Conservation (phyloP, 1,140 invertebrate species). For the Hylaeus anthracinus region DNA sequence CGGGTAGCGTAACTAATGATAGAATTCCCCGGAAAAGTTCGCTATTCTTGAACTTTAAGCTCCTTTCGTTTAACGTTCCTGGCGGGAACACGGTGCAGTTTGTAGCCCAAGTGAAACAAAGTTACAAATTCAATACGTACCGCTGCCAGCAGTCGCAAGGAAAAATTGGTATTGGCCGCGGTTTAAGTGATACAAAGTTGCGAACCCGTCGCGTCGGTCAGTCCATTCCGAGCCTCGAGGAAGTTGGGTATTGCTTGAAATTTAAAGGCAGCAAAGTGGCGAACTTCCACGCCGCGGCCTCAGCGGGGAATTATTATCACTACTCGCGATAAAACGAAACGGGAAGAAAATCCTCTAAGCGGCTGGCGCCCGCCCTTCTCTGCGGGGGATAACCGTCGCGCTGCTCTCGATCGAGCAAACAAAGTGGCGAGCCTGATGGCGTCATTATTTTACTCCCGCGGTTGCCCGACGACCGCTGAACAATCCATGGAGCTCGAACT, state of each 20-base stretch:
- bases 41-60: not conserved
- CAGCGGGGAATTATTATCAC: not conserved
- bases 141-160: not conserved
- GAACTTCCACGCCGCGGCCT: not conserved
- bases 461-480: not conserved
- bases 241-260: not conserved
- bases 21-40: not conserved
- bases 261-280: not conserved
- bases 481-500: too few relatives aligned
- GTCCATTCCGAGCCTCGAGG: not conserved
- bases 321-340: not conserved
- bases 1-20: not conserved
- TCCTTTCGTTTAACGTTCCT: not conserved
- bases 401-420: not conserved
- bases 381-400: not conserved
- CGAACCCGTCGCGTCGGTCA: not conserved
- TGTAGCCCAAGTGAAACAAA: not conserved
- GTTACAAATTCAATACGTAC: not conserved
- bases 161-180: not conserved
- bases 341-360: not conserved
- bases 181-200: conserved; percentile 1
- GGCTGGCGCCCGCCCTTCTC: not conserved
- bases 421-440: not conserved
- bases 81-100: not conserved
- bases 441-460: not conserved